Base-by-base conservation (phyloP, 2,113 vertebrate genomes). In the Corvus cornix region DNA sequence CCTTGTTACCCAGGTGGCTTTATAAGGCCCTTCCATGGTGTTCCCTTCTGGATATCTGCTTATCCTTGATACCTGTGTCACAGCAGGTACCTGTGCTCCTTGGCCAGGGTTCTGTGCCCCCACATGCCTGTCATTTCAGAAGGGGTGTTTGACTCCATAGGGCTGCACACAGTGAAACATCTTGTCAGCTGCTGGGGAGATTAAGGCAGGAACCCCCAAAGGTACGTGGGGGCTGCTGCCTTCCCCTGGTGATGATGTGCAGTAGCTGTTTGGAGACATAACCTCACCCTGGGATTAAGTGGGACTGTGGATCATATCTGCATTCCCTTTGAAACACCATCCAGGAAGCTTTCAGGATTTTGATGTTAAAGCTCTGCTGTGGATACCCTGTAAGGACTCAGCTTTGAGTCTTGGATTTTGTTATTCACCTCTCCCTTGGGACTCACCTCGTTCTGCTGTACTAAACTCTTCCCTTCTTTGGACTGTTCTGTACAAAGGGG, bases 111-210 rank as follows among this genome's bases (percentile, higher is more conserved):
- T 68, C 24, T 17, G 22, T 4, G 0, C 16, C 31, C 3, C 64
- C 48, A 5, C 3, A 0, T 27, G 33, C 15, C 16, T 0, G 30
- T 75, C 11, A 1, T 52, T 55, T 67, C 55, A 7, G 16, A 41
- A 56, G 63, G 8, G 10, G 3, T 1, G 7, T 90, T 66, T 37
- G 78, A 8, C 74, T 73, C 46, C 5, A 0, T 10, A 30, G 60
- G 21, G 75, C 58, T 66, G 49, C 46, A 20, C 51, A 16, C 30
- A 41, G 60, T 2, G 2, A 63, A 51, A 72, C 10, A 31, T 5
- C n/a, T 33, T 2, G 0, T 79, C 30, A 33, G 58, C 67, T 46
- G 1, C 35, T 48, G 37, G 43, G 51, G 33, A 48, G 6, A n/a
- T 44, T 1, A 66, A 67, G 24, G 27, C 46, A 87, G 35, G 23